These are phyloP conservation scores for Habrosyne pyritoides DNA, from an alignment of 2,888 invertebrate genomes.

Conservation along the genomic window DNA sequence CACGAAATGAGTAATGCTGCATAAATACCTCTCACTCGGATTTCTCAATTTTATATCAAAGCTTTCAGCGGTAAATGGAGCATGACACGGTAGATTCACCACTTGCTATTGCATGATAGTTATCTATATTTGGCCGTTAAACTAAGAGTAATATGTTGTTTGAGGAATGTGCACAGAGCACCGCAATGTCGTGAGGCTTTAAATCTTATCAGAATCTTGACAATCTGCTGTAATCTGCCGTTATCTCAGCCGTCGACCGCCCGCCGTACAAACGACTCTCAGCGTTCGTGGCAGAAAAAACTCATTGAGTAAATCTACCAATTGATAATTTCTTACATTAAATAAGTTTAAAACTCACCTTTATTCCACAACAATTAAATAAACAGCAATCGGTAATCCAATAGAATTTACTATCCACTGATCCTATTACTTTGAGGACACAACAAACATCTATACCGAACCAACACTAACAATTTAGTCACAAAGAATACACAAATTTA, in stretches of 20 bases:
- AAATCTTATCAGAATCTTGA: conserved; percentile 75
- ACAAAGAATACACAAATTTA: conserved; percentile 60
- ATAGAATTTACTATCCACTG: conserved; percentile 74
- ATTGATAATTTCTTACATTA: neutral
- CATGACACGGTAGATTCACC: conserved; percentile 46
- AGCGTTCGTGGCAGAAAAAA: conserved; percentile 68
- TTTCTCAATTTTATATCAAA: conserved; percentile 54
- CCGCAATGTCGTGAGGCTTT: conserved; percentile 30
- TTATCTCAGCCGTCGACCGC: conserved; percentile 64
- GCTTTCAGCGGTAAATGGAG: conserved; percentile 61
- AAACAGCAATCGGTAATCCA: conserved; percentile 78
- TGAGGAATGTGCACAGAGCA: conserved; percentile 23
- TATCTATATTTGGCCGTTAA: conserved; percentile 13
- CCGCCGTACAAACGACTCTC: conserved; percentile 51
- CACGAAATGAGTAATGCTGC: conserved; percentile 36
- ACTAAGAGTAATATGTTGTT: conserved; percentile 12
- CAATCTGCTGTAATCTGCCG: conserved; percentile 75
- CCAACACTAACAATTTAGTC: conserved; percentile 63
- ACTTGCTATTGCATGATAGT: conserved; percentile 24
- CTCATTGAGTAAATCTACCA: conserved; percentile 21
- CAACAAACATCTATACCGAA: conserved; percentile 72
- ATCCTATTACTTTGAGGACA: conserved; percentile 77
- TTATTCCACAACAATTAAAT: conserved; percentile 64
- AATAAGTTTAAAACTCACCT: conserved; percentile 59
- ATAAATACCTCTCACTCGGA: conserved; percentile 58